Base-by-base conservation (phyloP, 2,113 vertebrate species). In the Uropsilus gracilis region DNA sequence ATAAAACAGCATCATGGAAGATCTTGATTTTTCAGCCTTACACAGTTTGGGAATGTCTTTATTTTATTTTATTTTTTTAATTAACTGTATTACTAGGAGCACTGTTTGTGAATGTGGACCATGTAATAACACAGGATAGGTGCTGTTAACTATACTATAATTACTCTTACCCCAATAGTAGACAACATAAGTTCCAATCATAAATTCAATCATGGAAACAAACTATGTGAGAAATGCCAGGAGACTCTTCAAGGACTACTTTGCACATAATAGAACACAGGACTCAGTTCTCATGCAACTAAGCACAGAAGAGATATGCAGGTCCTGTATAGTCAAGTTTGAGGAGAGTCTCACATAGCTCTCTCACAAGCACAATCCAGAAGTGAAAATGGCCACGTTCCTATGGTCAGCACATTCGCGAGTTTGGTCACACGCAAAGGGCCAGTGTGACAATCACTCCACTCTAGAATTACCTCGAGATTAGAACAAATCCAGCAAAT, bases 61-160 rank as follows among this genome's bases (percentile, higher is more conserved):
- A 75, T 37, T 78, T 63, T 93, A 77, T 53, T 86, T 63, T 48
- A 93, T n/a, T 63, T 93, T 83, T 53, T 86, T 63, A 55, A 93
- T n/a, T 87, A 34, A 89, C 14, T 37, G 44, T 42, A 55, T 16
- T 87, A 92, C 16, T 72, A 85, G 94, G 37, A 88, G 73, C 48
- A 3, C 30, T 64, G 77, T 26, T 78, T 72, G 77, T 63, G 85
- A 84, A 93, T 82, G 46, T 10, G 18, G 53, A 44, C 50, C 61
- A 16, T 83, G 50, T 61, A 68, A 28, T 50, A 72, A 46, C 18
- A 68, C 18, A 61, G 28, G 28, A 69, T 30, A 84, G 64, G 73
- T 57, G 73, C 4, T 72, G 24, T n/a, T 37, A 75, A n/a, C 71
- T 86, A 87, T 9, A 84, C 83, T 42, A 91, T 4, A 44, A 34